Base-by-base conservation (phyloP, 2,888 invertebrate species). In the Acronicta alni region DNA sequence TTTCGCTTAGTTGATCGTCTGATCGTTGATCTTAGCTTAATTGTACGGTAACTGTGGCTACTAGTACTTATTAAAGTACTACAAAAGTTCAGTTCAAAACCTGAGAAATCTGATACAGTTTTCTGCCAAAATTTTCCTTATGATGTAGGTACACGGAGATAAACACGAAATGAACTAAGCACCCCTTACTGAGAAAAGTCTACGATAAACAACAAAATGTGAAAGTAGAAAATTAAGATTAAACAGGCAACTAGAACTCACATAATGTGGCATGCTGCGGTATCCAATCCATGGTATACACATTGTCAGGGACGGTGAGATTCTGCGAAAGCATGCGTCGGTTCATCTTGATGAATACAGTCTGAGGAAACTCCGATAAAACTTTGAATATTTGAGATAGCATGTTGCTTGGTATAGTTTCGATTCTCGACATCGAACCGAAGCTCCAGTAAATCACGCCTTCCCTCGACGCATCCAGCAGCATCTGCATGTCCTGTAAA, bases 401-500 rank as follows among this genome's bases (percentile, higher is more conserved):
- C 66, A 86, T 92, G 16, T 91, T 87, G 37, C 82, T 83, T 0
- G 95, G 93, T 65, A 95, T 94, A 0, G 94, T 93, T 80, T 95
- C 95, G 35, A 95, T 94, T 18, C 92, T 84, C 0, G 96, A 88
- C 93, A 95, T 95, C 7, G 95, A 95, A 10, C 95, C 95, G 74
- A 95, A 95, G 67, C 95, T 95, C 88, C 95, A 95, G 79, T 95
- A 95, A 57, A 96, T 94, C 20, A 95, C 91, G 14, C 95, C 95
- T 54, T 95, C 90, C 15, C 81, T 77, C 0, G 94, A 91, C 26
- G 87, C 88, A 70, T 95, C 93, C 55, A 95, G 67, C 43, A 93
- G 81, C 12, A 82, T 77, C 75, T 93, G 88, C 70, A 95, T 83
- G 14, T 93, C 89, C 95, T 95, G 69, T n/a, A 16, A 64, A 65